These are phyloP conservation scores for Portevinia maculata DNA, from an alignment of 2,888 invertebrate genomes.

Conservation along the genomic window DNA sequence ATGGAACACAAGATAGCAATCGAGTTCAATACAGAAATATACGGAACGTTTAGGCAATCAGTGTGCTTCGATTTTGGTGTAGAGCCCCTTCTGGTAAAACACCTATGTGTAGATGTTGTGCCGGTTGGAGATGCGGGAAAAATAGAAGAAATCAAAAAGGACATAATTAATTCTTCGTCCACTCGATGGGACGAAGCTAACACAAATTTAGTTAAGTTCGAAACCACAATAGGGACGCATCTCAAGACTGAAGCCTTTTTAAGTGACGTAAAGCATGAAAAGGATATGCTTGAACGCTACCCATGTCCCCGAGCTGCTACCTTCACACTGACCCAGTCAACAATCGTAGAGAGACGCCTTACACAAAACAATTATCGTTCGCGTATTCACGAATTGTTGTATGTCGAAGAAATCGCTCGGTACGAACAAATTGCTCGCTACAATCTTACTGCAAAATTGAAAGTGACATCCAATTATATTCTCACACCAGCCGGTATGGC, in stretches of 20 bases:
- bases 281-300: conserved; percentile 85
- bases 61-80: conserved; percentile 89
- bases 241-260: conserved; percentile 83
- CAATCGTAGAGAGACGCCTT: conserved; percentile 86
- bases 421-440: conserved; percentile 87
- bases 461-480: conserved; percentile 87
- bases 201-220: conserved; percentile 84
- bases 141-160: conserved; percentile 86
- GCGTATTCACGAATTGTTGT: conserved; percentile 89
- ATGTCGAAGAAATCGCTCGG: conserved; percentile 90
- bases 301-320: conserved; percentile 87
- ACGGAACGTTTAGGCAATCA: conserved; percentile 90
- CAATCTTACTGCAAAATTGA: conserved; percentile 86
- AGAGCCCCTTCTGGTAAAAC: conserved; percentile 86
- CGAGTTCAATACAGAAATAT: conserved; percentile 88
- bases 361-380: conserved; percentile 88
- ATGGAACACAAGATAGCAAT: conserved; percentile 84
- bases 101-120: conserved; percentile 90
- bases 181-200: conserved; percentile 86
- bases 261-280: conserved; percentile 84
- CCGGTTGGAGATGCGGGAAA: conserved; percentile 87
- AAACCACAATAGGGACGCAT: conserved; percentile 84
- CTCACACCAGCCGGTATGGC: conserved; percentile 87
- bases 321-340: conserved; percentile 87
- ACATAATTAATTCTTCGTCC: conserved; percentile 85